These are phyloP conservation scores for Coremacera marginata DNA, from an alignment of 2,888 invertebrate species.

Conservation along the genomic window DNA sequence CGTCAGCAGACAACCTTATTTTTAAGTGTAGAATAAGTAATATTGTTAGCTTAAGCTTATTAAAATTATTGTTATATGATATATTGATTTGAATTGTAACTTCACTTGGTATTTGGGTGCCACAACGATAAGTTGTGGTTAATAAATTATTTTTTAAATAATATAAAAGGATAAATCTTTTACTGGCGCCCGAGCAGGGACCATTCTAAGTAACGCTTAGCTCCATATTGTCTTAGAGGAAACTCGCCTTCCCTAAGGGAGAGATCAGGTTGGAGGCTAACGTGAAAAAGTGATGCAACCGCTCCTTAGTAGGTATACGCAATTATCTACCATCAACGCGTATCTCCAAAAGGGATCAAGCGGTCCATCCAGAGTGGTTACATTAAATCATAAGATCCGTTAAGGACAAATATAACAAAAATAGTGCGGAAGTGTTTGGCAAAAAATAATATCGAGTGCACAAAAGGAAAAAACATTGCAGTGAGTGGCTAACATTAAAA, in stretches of 20 bases:
- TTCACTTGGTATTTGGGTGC: too few relatives aligned
- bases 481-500: too few relatives aligned
- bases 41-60: background rate
- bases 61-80: background rate
- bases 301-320: background rate
- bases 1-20: too few relatives aligned
- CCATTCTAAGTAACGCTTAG: background rate
- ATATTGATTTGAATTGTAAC: background rate
- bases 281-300: background rate
- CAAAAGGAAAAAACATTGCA: background rate
- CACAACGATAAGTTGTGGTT: too few relatives aligned
- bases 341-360: background rate
- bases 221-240: background rate
- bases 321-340: background rate
- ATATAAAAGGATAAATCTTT: too few relatives aligned
- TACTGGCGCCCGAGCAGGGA: background rate
- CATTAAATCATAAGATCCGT: background rate
- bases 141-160: too few relatives aligned
- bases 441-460: background rate
- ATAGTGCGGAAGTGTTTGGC: background rate
- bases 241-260: background rate
- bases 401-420: background rate
- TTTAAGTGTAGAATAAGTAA: background rate
- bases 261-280: background rate
- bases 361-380: background rate